phyloP scores from a whole-genome alignment of 2,888 invertebrate species.

The Cheilosia scutellata region DNA sequence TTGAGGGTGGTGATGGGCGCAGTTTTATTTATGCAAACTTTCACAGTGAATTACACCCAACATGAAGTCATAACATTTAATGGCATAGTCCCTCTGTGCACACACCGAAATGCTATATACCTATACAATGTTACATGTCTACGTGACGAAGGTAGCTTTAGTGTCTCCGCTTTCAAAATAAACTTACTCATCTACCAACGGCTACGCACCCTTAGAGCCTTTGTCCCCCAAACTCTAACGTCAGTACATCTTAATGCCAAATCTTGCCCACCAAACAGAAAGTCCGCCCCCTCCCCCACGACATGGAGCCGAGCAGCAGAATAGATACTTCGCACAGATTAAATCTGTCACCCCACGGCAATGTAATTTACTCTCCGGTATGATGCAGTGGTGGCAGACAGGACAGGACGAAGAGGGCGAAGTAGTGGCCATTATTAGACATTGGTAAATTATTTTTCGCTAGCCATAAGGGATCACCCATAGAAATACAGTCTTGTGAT shows the following conservation, averaged over 20 bases:
- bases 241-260: constrained; percentile 45
- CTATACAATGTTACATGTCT: constrained; percentile 3
- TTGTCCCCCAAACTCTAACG: constrained; percentile 27
- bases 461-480: constrained; percentile 31
- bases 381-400: constrained; percentile 31
- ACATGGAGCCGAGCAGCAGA: constrained; percentile 4
- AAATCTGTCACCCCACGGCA: constrained; percentile 68
- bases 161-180: constrained; percentile 51
- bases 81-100: constrained; percentile 47
- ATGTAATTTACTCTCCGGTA: constrained; percentile 67
- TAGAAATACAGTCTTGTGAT: constrained; percentile 30
- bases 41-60: constrained; percentile 49
- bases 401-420: not conserved
- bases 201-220: constrained; percentile 45
- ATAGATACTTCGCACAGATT: constrained; percentile 54
- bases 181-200: constrained; percentile 40
- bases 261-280: constrained; percentile 52
- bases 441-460: constrained; percentile 69
- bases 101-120: constrained; percentile 1
- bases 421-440: constrained; percentile 52
- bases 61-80: constrained; percentile 64
- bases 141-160: constrained; percentile 22
- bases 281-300: not conserved
- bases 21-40: constrained; percentile 53
- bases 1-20: not conserved